Evolutionary conservation across 2,113 vertebrate species (phyloP).

Genomic region (Microcebus jonahi): DNA sequence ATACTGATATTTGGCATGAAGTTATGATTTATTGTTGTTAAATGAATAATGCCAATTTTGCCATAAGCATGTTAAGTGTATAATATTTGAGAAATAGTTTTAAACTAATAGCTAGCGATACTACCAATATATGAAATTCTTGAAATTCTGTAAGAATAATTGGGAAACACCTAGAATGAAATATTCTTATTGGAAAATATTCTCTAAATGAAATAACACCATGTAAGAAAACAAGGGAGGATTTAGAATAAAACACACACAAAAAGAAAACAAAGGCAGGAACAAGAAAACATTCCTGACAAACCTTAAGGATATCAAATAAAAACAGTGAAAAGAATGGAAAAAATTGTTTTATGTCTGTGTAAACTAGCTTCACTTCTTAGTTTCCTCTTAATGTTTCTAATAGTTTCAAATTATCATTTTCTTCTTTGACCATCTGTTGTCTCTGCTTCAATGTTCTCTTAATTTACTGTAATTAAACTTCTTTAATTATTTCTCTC

Average conservation of each 20-base stretch:
- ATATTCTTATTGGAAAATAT: background rate
- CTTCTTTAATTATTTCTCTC: slow-evolving; percentile 68
- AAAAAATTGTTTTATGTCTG: background rate
- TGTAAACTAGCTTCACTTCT: background rate
- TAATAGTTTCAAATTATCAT: slow-evolving; percentile 54
- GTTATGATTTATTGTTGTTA: background rate
- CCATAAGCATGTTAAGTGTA: background rate
- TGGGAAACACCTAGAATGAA: background rate
- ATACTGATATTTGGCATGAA: background rate
- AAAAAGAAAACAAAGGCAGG: background rate
- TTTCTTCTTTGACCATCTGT: slow-evolving; percentile 68
- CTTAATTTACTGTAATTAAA: slow-evolving; percentile 75
- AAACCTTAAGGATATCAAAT: slow-evolving; percentile 2
- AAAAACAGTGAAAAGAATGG: background rate
- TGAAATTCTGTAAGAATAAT: background rate
- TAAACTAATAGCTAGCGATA: background rate
- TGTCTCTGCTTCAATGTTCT: slow-evolving; percentile 63
- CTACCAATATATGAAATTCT: background rate
- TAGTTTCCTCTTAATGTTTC: slow-evolving; percentile 5
- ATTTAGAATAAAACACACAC: background rate
- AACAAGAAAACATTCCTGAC: slow-evolving; percentile 50
- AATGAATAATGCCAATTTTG: background rate
- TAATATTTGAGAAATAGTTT: background rate
- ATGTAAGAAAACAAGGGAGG: slow-evolving; percentile 24
- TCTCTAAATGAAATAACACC: slow-evolving; percentile 15